Percentiles rank a stretch among this genome's conserved stretches.
phyloP scores from a whole-genome alignment of 2,797 vertebrate species.

The Craterocephalus amniculus region DNA sequence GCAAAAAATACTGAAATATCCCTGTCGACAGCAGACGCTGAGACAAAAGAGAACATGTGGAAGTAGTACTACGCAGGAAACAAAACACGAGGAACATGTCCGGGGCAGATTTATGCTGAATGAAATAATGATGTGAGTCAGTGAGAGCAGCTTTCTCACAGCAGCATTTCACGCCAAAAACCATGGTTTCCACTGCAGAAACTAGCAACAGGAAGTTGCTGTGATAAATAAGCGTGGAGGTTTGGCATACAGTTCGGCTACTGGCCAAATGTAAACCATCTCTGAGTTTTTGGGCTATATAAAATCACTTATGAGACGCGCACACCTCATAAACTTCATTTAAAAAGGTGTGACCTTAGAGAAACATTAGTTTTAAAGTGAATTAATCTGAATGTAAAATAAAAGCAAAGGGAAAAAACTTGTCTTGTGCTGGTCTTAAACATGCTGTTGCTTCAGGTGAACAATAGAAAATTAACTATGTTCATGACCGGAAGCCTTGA shows the following conservation, averaged over 20 bases:
- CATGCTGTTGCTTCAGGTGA: too few relatives aligned
- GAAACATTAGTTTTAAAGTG: neutral
- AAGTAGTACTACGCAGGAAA: neutral
- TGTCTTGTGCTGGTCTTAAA: too few relatives aligned
- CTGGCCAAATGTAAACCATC: too few relatives aligned
- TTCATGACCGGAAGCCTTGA: too few relatives aligned
- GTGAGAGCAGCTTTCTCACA: neutral
- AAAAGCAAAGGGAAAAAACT: too few relatives aligned
- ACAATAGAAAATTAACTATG: too few relatives aligned
- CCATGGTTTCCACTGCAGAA: conserved; percentile 11
- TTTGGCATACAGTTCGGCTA: neutral
- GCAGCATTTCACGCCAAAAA: conserved; percentile 25
- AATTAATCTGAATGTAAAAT: too few relatives aligned
- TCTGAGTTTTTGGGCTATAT: neutral
- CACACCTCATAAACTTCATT: too few relatives aligned
- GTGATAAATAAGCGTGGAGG: neutral
- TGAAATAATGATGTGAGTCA: conserved; percentile 1
- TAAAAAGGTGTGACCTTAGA: too few relatives aligned
- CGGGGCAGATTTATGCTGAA: conserved; percentile 19
- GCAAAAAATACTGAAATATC: conserved; percentile 22
- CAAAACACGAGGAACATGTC: conserved; percentile 1
- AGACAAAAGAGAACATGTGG: neutral
- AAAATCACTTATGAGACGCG: too few relatives aligned
- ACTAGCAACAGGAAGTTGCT: neutral
- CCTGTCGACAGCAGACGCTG: conserved; percentile 23